A percentile compares a stretch with the other conserved stretches of the same genome.
Evolutionary conservation across 2,888 invertebrate species (phyloP).

Genomic region (Drosophila phalerata): DNA sequence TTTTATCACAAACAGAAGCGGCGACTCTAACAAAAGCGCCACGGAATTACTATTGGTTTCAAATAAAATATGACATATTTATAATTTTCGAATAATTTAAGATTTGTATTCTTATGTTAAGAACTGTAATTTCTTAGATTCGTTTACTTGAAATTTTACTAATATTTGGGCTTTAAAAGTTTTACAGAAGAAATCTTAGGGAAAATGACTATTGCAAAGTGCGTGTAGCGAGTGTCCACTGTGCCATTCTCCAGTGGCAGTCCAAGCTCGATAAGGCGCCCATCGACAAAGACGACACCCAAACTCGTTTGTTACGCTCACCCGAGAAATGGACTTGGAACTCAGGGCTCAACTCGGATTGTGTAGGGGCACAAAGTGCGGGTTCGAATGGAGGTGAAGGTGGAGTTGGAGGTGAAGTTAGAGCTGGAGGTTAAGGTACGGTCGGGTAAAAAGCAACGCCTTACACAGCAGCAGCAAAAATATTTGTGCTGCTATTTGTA

Average conservation of each 20-base stretch:
- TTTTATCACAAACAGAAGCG: no score
- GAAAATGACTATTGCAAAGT: background rate
- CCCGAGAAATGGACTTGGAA: constrained; percentile 6
- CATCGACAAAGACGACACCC: constrained; percentile 56
- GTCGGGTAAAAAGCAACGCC: constrained; percentile 20
- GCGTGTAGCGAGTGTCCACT: constrained; percentile 18
- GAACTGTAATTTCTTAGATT: no score
- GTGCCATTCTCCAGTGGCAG: constrained; percentile 36
- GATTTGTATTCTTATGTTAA: no score
- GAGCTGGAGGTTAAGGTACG: background rate
- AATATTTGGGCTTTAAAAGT: no score
- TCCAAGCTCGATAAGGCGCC: constrained; percentile 43
- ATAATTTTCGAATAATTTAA: no score
- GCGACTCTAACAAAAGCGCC: no score
- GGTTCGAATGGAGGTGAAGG: background rate
- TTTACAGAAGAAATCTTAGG: background rate
- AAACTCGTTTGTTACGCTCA: constrained; percentile 55
- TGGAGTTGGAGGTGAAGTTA: background rate
- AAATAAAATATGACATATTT: no score
- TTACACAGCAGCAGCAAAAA: constrained; percentile 42
- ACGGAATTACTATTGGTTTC: no score
- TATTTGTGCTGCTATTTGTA: constrained; percentile 65
- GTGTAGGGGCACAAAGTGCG: constrained; percentile 9
- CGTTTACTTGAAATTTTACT: no score
- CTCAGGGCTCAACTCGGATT: background rate